A percentile compares a stretch with the other conserved stretches of the same genome.
phyloP scores from a whole-genome alignment of 2,888 invertebrate species.

The Ligdia adustata region DNA sequence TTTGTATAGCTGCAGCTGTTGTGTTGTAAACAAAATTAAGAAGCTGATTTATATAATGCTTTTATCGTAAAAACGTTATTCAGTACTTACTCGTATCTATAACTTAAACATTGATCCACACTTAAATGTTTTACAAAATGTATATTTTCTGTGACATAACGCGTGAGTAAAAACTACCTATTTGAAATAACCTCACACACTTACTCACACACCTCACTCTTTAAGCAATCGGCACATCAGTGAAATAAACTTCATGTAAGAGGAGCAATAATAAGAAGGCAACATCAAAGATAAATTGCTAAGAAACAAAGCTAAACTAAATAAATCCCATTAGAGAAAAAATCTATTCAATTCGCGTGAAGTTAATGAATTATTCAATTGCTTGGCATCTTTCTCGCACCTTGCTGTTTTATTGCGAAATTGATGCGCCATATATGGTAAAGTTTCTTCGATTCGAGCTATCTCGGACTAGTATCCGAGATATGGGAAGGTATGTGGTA shows the following conservation, averaged over 20 bases:
- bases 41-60: neutral
- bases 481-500: constrained; percentile 39
- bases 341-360: constrained; percentile 48
- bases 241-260: too few relatives aligned
- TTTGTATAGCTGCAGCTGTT: constrained; percentile 4
- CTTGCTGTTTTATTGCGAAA: constrained; percentile 47
- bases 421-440: constrained; percentile 44
- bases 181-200: too few relatives aligned
- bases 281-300: constrained; percentile 19
- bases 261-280: neutral
- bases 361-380: constrained; percentile 60
- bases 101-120: too few relatives aligned
- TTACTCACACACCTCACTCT: too few relatives aligned
- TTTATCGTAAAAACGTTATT: too few relatives aligned
- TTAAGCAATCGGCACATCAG: too few relatives aligned
- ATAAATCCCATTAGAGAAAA: constrained; percentile 30
- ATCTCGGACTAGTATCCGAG: constrained; percentile 28
- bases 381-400: constrained; percentile 43
- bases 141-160: too few relatives aligned
- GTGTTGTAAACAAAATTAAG: neutral
- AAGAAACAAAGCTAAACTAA: constrained; percentile 30
- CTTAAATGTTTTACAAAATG: too few relatives aligned
- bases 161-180: too few relatives aligned
- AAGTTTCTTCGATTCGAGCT: constrained; percentile 32
- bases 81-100: too few relatives aligned